phyloP scores from a whole-genome alignment of 2,113 vertebrate genomes.

The Macrotis lagotis region DNA sequence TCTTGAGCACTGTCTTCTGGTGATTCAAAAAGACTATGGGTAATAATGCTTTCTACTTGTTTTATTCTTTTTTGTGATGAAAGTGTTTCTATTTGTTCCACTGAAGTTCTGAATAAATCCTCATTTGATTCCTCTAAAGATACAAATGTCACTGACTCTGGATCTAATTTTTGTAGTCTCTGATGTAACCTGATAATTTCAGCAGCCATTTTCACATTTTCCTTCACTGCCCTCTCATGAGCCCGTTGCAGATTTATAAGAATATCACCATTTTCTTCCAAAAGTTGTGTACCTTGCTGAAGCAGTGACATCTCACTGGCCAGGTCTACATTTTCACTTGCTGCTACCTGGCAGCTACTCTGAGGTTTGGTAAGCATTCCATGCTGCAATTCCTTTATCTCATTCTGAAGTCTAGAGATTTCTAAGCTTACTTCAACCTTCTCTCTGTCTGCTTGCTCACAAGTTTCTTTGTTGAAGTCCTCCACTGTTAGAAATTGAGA shows the following conservation, averaged over 20 bases:
- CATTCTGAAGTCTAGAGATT: constrained; percentile 79
- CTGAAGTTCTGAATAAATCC: constrained; percentile 26
- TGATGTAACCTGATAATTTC: constrained; percentile 78
- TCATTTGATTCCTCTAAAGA: constrained; percentile 28
- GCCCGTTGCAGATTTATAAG: constrained; percentile 80
- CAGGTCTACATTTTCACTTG: constrained; percentile 67
- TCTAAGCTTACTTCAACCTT: constrained; percentile 82
- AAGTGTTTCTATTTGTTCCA: not conserved
- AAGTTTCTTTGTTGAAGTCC: constrained; percentile 71
- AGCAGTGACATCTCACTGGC: constrained; percentile 69
- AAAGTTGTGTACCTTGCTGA: constrained; percentile 49
- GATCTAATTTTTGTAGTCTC: constrained; percentile 52
- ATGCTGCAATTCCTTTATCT: constrained; percentile 80
- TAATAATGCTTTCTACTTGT: not conserved
- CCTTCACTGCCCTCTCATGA: constrained; percentile 80
- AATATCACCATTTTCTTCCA: constrained; percentile 76
- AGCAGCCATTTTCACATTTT: constrained; percentile 78
- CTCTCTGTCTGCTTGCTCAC: constrained; percentile 79
- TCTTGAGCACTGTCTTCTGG: not conserved
- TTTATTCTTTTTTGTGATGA: not conserved
- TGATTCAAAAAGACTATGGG: not conserved
- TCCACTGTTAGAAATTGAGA: constrained; percentile 79
- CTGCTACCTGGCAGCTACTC: constrained; percentile 48
- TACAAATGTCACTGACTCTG: not conserved
- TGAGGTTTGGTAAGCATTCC: constrained; percentile 52